Conservation (phyloP, 2,113 vertebrate genomes). For the Herpetotheres cachinnans region DNA sequence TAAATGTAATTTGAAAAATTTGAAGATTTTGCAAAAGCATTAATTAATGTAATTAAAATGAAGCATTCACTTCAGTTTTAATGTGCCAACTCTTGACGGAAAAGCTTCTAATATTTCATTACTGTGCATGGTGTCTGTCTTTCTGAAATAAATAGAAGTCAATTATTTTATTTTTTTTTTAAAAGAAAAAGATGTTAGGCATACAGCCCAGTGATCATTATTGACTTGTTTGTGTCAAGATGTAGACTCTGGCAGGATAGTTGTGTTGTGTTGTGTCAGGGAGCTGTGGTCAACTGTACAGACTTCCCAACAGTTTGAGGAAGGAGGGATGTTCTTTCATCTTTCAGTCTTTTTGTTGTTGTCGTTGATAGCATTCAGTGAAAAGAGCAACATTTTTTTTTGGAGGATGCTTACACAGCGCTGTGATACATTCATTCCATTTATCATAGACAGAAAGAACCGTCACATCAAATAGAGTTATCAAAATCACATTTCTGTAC, state of each 20-base stretch:
- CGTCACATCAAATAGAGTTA: background rate
- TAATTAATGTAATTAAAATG: background rate
- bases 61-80: background rate
- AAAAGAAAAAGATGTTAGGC: background rate
- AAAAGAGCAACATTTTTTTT: background rate
- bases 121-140: background rate
- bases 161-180: background rate
- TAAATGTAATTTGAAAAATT: background rate
- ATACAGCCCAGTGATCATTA: background rate
- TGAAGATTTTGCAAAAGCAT: background rate
- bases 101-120: background rate
- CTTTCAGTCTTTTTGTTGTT: background rate
- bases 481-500: constrained; percentile 26
- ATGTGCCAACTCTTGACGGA: background rate
- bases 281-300: background rate
- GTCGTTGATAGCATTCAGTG: background rate
- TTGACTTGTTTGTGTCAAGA: background rate
- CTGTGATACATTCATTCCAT: background rate
- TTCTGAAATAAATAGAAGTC: background rate
- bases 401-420: background rate
- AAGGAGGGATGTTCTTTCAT: background rate
- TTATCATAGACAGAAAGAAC: background rate
- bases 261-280: background rate
- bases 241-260: background rate
- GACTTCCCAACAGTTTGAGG: background rate